phyloP scores from a whole-genome alignment of 2,113 vertebrate genomes.

The Hepsetus odoe region DNA sequence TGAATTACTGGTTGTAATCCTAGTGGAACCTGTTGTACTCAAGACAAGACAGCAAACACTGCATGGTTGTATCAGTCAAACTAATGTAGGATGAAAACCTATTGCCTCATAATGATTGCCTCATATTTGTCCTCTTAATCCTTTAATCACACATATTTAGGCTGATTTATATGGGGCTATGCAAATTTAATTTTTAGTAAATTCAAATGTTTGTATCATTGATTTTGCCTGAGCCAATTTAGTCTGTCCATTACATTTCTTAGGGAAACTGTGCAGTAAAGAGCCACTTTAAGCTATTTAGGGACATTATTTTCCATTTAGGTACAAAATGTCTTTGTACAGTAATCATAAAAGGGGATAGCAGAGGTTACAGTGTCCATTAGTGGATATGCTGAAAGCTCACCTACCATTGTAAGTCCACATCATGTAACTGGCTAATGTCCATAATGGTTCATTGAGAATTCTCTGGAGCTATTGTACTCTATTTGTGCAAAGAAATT shows the following conservation, averaged over 20 bases:
- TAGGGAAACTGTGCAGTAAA: neutral
- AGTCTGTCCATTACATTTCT: slow-evolving; percentile 18
- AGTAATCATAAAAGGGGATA: slow-evolving; percentile 21
- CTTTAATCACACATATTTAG: slow-evolving; percentile 9
- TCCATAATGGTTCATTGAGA: slow-evolving; percentile 46
- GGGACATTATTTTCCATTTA: slow-evolving; percentile 18
- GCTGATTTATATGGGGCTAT: neutral
- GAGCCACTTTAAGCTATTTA: slow-evolving; percentile 44
- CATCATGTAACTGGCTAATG: slow-evolving; percentile 47
- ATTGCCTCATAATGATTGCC: neutral
- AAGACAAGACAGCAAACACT: too few relatives aligned
- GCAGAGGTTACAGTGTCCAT: slow-evolving; percentile 37
- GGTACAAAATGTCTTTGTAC: slow-evolving; percentile 34
- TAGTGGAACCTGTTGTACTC: neutral
- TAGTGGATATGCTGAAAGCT: slow-evolving; percentile 29
- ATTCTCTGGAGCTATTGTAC: slow-evolving; percentile 24
- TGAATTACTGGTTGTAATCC: neutral
- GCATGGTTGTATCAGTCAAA: neutral
- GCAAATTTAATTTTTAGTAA: neutral
- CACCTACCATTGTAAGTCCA: slow-evolving; percentile 26
- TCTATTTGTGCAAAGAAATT: slow-evolving; percentile 17
- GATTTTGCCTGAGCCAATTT: slow-evolving; percentile 17
- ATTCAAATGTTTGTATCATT: neutral
- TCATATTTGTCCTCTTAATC: neutral
- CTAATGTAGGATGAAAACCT: neutral